Evolutionary conservation across 2,113 vertebrate genomes (phyloP).

Genomic region (Miniopterus natalensis): DNA sequence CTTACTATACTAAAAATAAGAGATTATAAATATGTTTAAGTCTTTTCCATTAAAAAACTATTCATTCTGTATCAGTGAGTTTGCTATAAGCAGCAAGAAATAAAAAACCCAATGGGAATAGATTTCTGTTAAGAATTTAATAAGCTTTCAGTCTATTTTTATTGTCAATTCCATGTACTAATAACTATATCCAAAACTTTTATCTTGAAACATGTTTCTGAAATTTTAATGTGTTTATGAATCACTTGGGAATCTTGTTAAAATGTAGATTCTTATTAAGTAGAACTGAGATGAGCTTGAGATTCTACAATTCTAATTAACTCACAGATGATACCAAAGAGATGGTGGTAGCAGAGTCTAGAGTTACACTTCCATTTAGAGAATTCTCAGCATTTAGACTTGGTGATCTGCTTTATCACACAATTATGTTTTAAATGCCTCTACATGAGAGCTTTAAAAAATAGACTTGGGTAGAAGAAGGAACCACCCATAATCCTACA

Average conservation of each 20-base stretch:
- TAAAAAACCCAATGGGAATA: neutral
- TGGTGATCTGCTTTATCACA: neutral
- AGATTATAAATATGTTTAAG: slow-evolving; percentile 10
- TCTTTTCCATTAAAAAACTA: slow-evolving; percentile 36
- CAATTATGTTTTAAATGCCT: slow-evolving; percentile 10
- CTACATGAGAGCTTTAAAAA: neutral
- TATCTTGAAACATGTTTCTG: slow-evolving; percentile 38
- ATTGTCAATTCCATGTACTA: slow-evolving; percentile 28
- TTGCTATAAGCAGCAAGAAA: slow-evolving; percentile 36
- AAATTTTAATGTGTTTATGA: slow-evolving; percentile 31
- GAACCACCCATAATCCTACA: neutral
- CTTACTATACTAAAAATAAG: neutral
- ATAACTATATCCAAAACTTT: neutral
- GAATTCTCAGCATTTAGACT: neutral
- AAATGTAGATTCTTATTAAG: slow-evolving; percentile 56
- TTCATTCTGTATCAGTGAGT: neutral
- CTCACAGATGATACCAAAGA: neutral
- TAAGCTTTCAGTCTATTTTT: slow-evolving; percentile 25
- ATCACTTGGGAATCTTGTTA: slow-evolving; percentile 43
- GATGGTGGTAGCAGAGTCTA: too few relatives aligned
- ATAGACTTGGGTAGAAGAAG: neutral
- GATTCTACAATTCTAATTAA: neutral
- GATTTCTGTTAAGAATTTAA: slow-evolving; percentile 45
- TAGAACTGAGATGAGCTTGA: neutral
- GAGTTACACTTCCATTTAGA: neutral